Conservation (phyloP, 2,888 invertebrate genomes). For the Himalopsyche japonica region DNA sequence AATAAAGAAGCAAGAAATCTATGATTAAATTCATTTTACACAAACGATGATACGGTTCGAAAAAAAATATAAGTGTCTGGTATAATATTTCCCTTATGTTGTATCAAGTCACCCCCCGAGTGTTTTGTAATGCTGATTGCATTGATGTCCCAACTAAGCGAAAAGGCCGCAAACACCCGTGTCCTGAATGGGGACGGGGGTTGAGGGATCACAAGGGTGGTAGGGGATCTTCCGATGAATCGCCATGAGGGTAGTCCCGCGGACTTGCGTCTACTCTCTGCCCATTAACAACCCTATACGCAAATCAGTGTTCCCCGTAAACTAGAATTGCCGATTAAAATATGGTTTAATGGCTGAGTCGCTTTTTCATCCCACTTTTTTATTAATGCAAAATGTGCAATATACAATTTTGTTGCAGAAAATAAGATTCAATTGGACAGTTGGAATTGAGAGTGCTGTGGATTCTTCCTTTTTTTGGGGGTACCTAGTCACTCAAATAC, state of each 20-base stretch:
- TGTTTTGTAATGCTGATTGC: slow-evolving; percentile 41
- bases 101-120: slow-evolving; percentile 18
- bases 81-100: neutral
- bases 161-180: slow-evolving; percentile 35
- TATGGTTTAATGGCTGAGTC: neutral
- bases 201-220: slow-evolving; percentile 4
- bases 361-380: neutral
- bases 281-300: neutral
- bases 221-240: neutral
- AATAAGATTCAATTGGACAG: slow-evolving; percentile 80
- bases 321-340: neutral
- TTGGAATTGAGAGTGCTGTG: slow-evolving; percentile 80
- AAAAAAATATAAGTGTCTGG: neutral
- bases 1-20: too few relatives aligned
- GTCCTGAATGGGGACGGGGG: neutral
- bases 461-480: slow-evolving; percentile 99
- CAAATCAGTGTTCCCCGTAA: neutral
- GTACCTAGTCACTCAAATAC: slow-evolving; percentile 96
- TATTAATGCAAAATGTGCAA: too few relatives aligned
- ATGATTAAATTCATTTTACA: neutral
- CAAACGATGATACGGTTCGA: neutral
- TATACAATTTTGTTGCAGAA: slow-evolving; percentile 46
- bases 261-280: neutral
- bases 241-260: neutral
- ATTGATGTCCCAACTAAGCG: slow-evolving; percentile 40